A percentile compares a stretch with the other conserved stretches of the same genome.
Evolutionary conservation across 2,113 vertebrate species (phyloP).

Genomic region (Bujurquina vittata): DNA sequence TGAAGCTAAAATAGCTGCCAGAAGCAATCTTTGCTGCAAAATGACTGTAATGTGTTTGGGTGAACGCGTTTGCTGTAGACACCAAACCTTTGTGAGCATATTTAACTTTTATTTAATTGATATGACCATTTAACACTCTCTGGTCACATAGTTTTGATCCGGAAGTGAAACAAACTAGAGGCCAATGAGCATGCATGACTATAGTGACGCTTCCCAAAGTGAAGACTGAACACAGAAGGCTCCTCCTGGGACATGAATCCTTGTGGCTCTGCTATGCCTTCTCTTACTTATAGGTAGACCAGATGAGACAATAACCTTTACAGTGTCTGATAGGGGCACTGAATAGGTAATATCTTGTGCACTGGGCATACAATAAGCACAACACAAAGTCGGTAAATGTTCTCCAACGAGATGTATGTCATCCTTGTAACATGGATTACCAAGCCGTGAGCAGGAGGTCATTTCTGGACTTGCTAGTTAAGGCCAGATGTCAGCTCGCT

Average conservation of each 20-base stretch:
- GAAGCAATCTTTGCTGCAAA: background rate
- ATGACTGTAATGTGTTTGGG: background rate
- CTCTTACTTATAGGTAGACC: slow-evolving; percentile 30
- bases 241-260: slow-evolving; percentile 29
- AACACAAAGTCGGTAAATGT: background rate
- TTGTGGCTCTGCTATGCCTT: background rate
- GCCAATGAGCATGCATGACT: background rate
- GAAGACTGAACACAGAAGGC: background rate
- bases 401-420: background rate
- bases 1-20: background rate
- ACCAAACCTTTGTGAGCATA: background rate
- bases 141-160: slow-evolving; percentile 10
- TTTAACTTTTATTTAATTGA: slow-evolving; percentile 20
- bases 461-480: slow-evolving; percentile 6
- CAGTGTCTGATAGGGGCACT: background rate
- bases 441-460: slow-evolving; percentile 5
- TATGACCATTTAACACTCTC: background rate
- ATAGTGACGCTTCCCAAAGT: slow-evolving; percentile 27
- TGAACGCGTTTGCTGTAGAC: background rate
- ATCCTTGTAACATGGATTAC: background rate
- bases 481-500: slow-evolving; percentile 8
- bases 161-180: slow-evolving; percentile 12
- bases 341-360: background rate
- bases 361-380: background rate
- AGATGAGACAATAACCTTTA: background rate